Percentiles rank a stretch among this genome's conserved stretches.
Conservation (phyloP, 1,140 invertebrate species). For the Teleopsis dalmanni region DNA sequence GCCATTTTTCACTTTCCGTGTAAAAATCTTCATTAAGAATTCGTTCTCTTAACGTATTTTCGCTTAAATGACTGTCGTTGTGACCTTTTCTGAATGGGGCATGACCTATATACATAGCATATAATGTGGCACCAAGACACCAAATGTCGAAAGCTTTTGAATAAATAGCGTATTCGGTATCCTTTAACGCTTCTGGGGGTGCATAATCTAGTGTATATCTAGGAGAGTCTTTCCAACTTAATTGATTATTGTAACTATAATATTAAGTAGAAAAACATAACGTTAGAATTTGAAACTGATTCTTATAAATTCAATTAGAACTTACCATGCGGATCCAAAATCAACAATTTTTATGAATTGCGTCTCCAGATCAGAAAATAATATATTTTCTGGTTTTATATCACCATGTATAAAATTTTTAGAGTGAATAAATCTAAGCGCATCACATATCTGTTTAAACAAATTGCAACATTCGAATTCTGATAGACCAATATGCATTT, state of each 20-base stretch:
- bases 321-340: slow-evolving; percentile 74
- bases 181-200: slow-evolving; percentile 74
- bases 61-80: slow-evolving; percentile 31
- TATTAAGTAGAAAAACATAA: slow-evolving; percentile 30
- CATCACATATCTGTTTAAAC: slow-evolving; percentile 69
- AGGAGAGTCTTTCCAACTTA: slow-evolving; percentile 65
- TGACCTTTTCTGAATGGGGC: slow-evolving; percentile 59
- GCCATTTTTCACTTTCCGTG: no score
- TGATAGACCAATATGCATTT: slow-evolving; percentile 59
- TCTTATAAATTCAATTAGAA: not conserved
- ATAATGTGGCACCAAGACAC: slow-evolving; percentile 81
- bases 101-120: slow-evolving; percentile 77
- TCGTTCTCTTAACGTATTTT: slow-evolving; percentile 62
- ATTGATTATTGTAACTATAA: slow-evolving; percentile 51
- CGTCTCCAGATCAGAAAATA: slow-evolving; percentile 57
- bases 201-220: slow-evolving; percentile 86
- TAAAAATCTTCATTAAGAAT: slow-evolving; percentile 53
- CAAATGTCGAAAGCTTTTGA: slow-evolving; percentile 86
- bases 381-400: slow-evolving; percentile 81
- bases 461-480: slow-evolving; percentile 61
- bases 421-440: slow-evolving; percentile 71
- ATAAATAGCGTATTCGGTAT: slow-evolving; percentile 53
- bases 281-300: not conserved
- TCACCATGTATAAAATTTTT: slow-evolving; percentile 79
- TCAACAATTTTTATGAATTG: slow-evolving; percentile 76